Evolutionary conservation across 2,888 invertebrate species (phyloP).

Genomic region (Lamellibrachia satsuma): DNA sequence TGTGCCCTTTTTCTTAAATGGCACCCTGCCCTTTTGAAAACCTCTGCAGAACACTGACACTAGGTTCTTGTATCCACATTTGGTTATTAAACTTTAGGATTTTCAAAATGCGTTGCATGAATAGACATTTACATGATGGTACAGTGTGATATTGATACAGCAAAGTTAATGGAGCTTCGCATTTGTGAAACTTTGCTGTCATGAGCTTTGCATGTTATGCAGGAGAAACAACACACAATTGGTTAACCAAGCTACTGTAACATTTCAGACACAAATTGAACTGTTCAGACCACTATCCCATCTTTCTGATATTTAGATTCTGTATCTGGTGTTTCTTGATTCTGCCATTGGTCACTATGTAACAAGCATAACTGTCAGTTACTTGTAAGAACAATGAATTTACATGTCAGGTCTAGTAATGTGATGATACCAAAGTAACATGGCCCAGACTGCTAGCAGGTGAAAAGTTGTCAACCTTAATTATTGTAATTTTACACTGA

Average conservation of each 20-base stretch:
- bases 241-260: background rate
- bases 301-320: background rate
- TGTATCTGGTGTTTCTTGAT: too few relatives aligned
- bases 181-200: background rate
- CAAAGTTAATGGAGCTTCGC: background rate
- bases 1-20: too few relatives aligned
- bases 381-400: background rate
- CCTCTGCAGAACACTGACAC: too few relatives aligned
- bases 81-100: background rate
- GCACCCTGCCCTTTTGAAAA: too few relatives aligned
- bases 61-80: background rate
- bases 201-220: background rate
- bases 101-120: background rate
- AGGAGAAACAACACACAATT: background rate
- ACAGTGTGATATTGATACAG: too few relatives aligned
- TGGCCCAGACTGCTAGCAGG: constrained; percentile 63
- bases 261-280: background rate
- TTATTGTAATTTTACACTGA: background rate
- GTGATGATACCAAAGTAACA: constrained; percentile 76
- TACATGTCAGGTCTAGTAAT: constrained; percentile 14
- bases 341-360: too few relatives aligned
- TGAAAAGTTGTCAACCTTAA: background rate
- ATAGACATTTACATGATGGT: background rate
- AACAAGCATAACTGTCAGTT: background rate
- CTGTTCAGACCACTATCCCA: background rate